Evolutionary conservation across 2,888 invertebrate species (phyloP).

Genomic region (Platycheirus albimanus): DNA sequence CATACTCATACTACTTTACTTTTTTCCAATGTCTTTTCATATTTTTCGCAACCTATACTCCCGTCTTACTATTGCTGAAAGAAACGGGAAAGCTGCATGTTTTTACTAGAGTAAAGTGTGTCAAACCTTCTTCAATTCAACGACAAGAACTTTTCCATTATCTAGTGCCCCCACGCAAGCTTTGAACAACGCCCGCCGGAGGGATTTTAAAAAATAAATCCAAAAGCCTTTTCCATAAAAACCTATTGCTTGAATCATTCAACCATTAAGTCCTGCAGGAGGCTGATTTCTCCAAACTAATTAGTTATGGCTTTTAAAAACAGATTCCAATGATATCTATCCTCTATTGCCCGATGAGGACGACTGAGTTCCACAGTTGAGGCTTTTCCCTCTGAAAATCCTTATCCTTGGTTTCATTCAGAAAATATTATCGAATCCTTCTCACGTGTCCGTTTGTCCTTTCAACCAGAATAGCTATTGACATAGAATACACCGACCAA

Average conservation of each 20-base stretch:
- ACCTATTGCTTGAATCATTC: conserved; percentile 3
- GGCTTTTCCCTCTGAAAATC: conserved; percentile 41
- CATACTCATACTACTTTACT: too few species aligned
- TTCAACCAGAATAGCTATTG: conserved; percentile 31
- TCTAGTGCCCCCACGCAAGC: too few species aligned
- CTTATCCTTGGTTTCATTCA: conserved; percentile 6
- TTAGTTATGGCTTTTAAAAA: conserved; percentile 36
- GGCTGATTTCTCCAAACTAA: conserved; percentile 35
- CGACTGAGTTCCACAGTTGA: not conserved
- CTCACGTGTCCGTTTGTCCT: conserved; percentile 52
- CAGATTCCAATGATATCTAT: conserved; percentile 29
- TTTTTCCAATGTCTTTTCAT: too few species aligned
- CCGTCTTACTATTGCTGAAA: too few species aligned
- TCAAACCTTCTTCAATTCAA: too few species aligned
- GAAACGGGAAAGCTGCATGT: too few species aligned
- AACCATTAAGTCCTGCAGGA: not conserved
- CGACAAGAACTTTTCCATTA: too few species aligned
- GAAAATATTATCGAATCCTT: conserved; percentile 31
- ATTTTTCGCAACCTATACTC: too few species aligned
- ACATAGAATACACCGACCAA: conserved; percentile 23
- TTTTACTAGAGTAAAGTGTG: too few species aligned
- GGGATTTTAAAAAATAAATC: too few species aligned
- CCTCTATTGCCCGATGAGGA: not conserved
- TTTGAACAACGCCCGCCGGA: too few species aligned
- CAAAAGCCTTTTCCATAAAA: not conserved